Evolutionary conservation across 2,888 invertebrate genomes (phyloP), one percentile per base, ranked within the genome.

Genomic region (Noctua janthe): DNA sequence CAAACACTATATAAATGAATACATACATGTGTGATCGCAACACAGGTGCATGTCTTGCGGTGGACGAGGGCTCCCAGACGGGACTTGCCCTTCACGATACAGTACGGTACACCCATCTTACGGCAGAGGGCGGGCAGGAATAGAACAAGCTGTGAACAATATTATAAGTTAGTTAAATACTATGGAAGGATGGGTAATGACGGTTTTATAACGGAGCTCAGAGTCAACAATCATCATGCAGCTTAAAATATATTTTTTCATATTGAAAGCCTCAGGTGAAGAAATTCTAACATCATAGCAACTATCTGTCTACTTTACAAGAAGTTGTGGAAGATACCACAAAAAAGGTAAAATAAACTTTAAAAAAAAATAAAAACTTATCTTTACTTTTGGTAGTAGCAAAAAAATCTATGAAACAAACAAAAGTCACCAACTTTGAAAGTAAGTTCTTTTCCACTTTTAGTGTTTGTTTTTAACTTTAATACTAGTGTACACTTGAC

Each of bases 51-150:
- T 0, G 99, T 99, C 97, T 99, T 99, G 94, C 99, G 98, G 94
- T 99, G 98, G 0, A 99, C 99, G 80, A 99, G 98, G 88, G 98
- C 98, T 92, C 99, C 99, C 81, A 99, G 97, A 85, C 99, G 98
- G 66, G 99, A 99, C 97, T 99, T 99, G 94, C 99, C 99, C 97
- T 99, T 99, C 49, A 99, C 98, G 91, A 99, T 99, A 96, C 99
- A 99, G 97, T 99, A 99, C 35, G 99, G 99, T n/a, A 99, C 99
- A 82, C 99, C 99, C 99, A 99, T 99, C 97, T 99, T 99, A 91
- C 99, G 98, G 97, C 99, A 99, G 88, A 99, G 97, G 54, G 99
- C 99, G 67, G 99, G 99, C 93, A 99, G 97, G 97, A 99, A 99
- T 64, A 99, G 97, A 4, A 99, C 99, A 94, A 99, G 97, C 99